Conservation (phyloP, 2,888 invertebrate species). For the Agrochola lota region DNA sequence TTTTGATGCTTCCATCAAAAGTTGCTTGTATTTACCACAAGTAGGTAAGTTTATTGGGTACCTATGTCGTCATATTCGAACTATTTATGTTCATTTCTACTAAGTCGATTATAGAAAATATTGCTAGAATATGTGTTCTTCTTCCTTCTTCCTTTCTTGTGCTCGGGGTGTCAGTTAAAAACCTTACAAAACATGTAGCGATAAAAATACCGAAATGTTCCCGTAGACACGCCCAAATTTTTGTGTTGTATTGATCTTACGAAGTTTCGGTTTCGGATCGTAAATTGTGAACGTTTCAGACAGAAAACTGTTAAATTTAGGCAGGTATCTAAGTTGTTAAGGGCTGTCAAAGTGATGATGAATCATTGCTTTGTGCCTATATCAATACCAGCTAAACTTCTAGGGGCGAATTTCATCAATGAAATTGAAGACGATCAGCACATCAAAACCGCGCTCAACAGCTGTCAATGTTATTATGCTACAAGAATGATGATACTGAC, state of each 20-base stretch:
- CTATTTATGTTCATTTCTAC: background rate
- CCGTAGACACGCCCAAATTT: conserved; percentile 23
- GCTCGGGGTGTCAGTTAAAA: background rate
- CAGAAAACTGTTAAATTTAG: background rate
- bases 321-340: background rate
- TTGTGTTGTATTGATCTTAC: conserved; percentile 32
- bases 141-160: background rate
- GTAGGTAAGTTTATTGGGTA: background rate
- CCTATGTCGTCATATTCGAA: background rate
- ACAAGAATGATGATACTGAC: background rate
- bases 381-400: background rate
- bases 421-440: background rate
- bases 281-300: conserved; percentile 8
- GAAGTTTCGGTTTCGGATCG: conserved; percentile 20
- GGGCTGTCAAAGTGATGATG: too few relatives aligned
- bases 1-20: conserved; percentile 9
- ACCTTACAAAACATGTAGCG: background rate
- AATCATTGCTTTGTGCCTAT: background rate
- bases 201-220: conserved; percentile 11
- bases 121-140: background rate
- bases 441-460: too few relatives aligned
- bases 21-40: background rate
- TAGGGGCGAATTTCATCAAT: background rate
- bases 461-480: background rate
- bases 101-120: background rate